Base-by-base conservation (phyloP, 2,113 vertebrate genomes). In the Nothocercus nigrocapillus region DNA sequence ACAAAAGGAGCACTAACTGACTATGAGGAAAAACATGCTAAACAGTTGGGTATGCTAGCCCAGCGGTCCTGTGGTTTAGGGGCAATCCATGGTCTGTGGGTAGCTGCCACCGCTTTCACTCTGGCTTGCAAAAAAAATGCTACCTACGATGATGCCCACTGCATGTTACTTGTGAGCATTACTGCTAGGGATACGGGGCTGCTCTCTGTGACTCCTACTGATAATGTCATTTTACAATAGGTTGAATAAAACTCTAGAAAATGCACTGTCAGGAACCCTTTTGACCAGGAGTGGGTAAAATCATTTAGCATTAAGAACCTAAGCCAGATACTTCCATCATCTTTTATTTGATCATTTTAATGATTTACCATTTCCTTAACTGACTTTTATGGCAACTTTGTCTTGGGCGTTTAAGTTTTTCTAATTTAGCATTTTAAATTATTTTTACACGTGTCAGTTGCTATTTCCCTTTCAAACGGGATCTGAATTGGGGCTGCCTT, bases 261-360 rank as follows among this genome's bases (percentile, higher is more conserved):
- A 88, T 64, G 28, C 17, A 51, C 36, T 49, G 61, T 92, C 76
- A 81, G 80, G 51, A 88, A 47, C 19, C 21, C 32, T 79, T 93
- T 68, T 70, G 67, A 85, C 61, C 67, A 54, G 24, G n/a, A 81
- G 16, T 5, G 4, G 25, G 7, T 64, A 25, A 77, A 90, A 68
- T 24, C 17, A 74, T 95, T 95, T 91, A 88, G 79, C 45, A 30
- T 15, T 75, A 44, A 86, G 59, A 88, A 82, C 73, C 93, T 74
- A 51, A 95, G 82, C 94, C 93, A 95, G 78, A 93, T 80, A 51
- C 7, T 80, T 78, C 68, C 7, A 70, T 77, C 30, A 85, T 38
- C 38, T 94, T 95, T 95, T 91, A 94, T 88, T 70, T 88, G 49
- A 90, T 82, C 51, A 61, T 91, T 94, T 96, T 80, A 93, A 88